Conservation (phyloP, 2,797 vertebrate species). For the Macropus fuliginosus region DNA sequence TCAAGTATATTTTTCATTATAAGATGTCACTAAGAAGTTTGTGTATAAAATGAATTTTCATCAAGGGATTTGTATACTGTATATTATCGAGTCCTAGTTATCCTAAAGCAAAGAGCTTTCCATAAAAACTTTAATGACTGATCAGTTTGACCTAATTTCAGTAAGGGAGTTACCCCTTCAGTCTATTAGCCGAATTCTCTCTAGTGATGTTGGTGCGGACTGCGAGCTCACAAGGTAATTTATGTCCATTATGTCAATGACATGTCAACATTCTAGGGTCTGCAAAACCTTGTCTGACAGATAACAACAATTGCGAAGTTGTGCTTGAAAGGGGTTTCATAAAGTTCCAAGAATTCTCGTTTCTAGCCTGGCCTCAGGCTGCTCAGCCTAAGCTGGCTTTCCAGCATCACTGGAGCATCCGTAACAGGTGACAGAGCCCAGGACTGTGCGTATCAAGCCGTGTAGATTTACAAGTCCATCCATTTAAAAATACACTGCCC, state of each 20-base stretch:
- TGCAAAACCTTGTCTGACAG: not conserved
- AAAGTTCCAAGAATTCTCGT: constrained; percentile 46
- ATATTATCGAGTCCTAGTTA: not conserved
- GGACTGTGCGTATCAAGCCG: constrained; percentile 75
- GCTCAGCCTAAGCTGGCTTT: constrained; percentile 64
- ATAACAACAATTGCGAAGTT: not conserved
- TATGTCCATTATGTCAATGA: not conserved
- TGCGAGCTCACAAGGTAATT: constrained; percentile 12
- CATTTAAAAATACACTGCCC: constrained; percentile 82
- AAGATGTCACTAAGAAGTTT: not conserved
- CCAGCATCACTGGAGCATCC: constrained; percentile 61
- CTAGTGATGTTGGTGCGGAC: not conserved
- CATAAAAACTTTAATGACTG: not conserved
- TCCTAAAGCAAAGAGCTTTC: not conserved
- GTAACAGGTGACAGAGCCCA: constrained; percentile 59
- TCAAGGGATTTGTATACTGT: constrained; percentile 1
- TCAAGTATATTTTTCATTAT: not conserved
- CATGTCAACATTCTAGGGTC: constrained; percentile 13
- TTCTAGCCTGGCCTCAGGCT: constrained; percentile 62
- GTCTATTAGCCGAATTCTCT: constrained; percentile 32
- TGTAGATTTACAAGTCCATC: constrained; percentile 79
- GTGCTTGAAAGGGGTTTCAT: constrained; percentile 45
- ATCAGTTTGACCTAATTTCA: not conserved
- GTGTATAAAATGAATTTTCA: not conserved
- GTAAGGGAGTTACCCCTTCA: constrained; percentile 44